These are phyloP conservation scores for human (Homo sapiens) DNA, from an alignment of 2,113 vertebrate species.

Conservation along the genomic window GRCh38 chr5:13365501-13366000, in stretches of 20 bases:
- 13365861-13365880: not conserved
- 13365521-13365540: too few relatives aligned
- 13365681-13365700: not conserved
- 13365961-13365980: not conserved
- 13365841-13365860: not conserved
- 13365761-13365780: not conserved
- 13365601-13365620: not conserved
- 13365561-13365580: not conserved
- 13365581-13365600: not conserved
- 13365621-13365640: not conserved
- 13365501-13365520: not conserved
- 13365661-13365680: not conserved
- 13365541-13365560: too few relatives aligned
- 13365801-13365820: not conserved
- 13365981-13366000: not conserved
- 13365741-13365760: not conserved
- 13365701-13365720: not conserved
- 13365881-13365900: not conserved
- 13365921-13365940: not conserved
- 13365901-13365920: not conserved
- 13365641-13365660: not conserved
- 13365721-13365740: not conserved
- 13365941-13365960: not conserved
- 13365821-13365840: not conserved
- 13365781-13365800: not conserved